Conservation (phyloP, 2,797 vertebrate genomes). For the Loriculus beryllinus region DNA sequence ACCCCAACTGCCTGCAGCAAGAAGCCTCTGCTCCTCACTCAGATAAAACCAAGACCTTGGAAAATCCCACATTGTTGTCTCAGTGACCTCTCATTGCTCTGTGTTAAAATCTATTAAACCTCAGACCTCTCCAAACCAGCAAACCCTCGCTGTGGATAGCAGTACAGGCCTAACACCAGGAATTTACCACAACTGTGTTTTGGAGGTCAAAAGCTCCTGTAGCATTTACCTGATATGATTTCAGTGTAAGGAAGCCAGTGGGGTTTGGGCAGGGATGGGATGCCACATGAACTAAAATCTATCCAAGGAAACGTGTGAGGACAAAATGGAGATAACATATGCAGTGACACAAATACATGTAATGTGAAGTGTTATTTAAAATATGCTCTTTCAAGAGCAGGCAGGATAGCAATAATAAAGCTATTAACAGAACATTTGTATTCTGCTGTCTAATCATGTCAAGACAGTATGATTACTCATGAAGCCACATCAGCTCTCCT, state of each 20-base stretch:
- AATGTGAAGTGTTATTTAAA: neutral
- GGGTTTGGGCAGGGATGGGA: neutral
- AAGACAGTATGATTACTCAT: accelerated
- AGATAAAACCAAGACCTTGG: neutral
- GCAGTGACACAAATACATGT: neutral
- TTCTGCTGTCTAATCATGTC: neutral
- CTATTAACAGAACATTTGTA: neutral
- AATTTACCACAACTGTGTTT: neutral
- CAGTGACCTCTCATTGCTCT: neutral
- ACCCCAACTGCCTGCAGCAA: neutral
- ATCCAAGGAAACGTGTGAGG: neutral
- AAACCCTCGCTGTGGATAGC: neutral
- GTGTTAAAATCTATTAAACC: neutral
- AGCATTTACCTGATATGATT: neutral
- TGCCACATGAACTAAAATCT: neutral
- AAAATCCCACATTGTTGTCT: neutral
- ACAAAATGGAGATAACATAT: neutral
- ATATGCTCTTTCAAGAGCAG: neutral
- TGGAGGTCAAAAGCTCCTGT: neutral
- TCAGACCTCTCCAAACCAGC: neutral
- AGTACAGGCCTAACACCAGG: neutral
- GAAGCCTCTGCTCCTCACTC: neutral
- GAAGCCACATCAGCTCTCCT: neutral
- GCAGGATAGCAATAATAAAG: neutral
- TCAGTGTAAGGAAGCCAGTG: neutral